phyloP scores from a whole-genome alignment of 2,113 vertebrate species.

The Ptilorrhoa leucosticta region DNA sequence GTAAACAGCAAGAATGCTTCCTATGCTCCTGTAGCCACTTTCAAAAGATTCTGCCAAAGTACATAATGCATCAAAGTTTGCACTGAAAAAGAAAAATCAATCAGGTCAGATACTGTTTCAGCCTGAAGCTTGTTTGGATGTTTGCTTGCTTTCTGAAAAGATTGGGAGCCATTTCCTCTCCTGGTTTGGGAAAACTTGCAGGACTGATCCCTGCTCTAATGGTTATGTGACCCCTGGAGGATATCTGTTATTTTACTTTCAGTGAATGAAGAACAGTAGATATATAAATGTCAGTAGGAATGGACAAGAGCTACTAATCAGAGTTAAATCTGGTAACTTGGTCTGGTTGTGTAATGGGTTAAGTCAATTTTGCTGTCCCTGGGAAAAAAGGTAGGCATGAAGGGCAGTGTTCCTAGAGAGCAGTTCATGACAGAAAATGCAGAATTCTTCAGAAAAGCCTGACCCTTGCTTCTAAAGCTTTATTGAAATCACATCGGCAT shows the following conservation, averaged over 20 bases:
- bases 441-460: background rate
- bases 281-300: background rate
- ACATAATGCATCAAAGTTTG: conserved; percentile 52
- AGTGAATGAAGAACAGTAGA: background rate
- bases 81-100: conserved; percentile 14
- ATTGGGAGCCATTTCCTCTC: background rate
- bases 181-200: background rate
- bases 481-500: conserved; percentile 22
- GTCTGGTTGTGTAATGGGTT: background rate
- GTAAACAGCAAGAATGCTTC: conserved; percentile 41
- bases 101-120: conserved; percentile 44
- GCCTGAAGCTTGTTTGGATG: conserved; percentile 30
- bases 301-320: background rate
- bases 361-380: background rate
- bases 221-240: background rate
- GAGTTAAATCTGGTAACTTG: background rate
- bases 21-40: conserved; percentile 36
- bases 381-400: background rate
- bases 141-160: conserved; percentile 14
- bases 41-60: conserved; percentile 35
- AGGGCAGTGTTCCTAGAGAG: background rate
- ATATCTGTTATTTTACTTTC: background rate
- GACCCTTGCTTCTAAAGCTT: background rate
- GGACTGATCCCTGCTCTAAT: background rate
- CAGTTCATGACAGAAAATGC: background rate